Evolutionary conservation across 1,140 invertebrate genomes (phyloP).

Genomic region (Leptonema lineaticorne): DNA sequence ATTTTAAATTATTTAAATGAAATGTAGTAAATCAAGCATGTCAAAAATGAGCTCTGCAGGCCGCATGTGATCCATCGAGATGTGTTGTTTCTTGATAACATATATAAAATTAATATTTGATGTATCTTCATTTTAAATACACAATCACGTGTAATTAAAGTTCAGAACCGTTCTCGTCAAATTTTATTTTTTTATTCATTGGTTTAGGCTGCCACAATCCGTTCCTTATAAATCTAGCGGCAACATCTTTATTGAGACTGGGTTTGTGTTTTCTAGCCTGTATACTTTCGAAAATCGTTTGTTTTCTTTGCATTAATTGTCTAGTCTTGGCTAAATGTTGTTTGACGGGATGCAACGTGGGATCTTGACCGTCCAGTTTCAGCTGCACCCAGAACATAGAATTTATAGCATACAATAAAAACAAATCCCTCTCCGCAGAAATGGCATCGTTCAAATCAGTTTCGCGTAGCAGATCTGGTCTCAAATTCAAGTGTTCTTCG

Average conservation of each 20-base stretch:
- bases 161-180: constrained; percentile 45
- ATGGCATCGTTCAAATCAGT: constrained; percentile 50
- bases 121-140: too few relatives aligned
- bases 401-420: constrained; percentile 59
- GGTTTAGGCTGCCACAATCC: constrained; percentile 55
- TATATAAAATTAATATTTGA: too few relatives aligned
- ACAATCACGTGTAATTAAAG: too few relatives aligned
- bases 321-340: constrained; percentile 59
- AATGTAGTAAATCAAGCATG: too few relatives aligned
- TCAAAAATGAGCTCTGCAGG: too few relatives aligned
- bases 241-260: constrained; percentile 56
- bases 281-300: constrained; percentile 59
- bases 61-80: too few relatives aligned
- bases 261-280: constrained; percentile 57
- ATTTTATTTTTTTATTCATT: constrained; percentile 49
- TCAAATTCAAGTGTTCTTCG: constrained; percentile 51
- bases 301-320: constrained; percentile 59
- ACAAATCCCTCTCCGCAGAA: constrained; percentile 63
- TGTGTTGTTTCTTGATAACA: too few relatives aligned
- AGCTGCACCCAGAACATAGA: constrained; percentile 63
- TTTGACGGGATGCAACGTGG: constrained; percentile 57
- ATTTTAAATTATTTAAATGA: too few relatives aligned
- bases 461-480: constrained; percentile 44
- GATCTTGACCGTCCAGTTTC: constrained; percentile 58
- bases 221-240: constrained; percentile 60